Evolutionary conservation across 2,113 vertebrate genomes (phyloP).

Genomic region (Euleptes europaea): DNA sequence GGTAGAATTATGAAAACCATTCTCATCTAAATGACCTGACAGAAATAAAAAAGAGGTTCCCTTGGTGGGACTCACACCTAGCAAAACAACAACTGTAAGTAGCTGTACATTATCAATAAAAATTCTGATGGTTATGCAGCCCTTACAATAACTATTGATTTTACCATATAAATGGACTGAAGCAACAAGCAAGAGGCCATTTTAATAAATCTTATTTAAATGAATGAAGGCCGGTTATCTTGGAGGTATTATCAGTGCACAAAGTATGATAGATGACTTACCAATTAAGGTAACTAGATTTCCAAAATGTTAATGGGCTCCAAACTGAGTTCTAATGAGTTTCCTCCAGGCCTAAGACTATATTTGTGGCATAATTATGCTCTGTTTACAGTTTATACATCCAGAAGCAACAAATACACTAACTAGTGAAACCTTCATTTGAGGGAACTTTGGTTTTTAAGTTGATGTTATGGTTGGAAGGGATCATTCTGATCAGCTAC

Average conservation of each 20-base stretch:
- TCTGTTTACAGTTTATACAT: constrained; percentile 48
- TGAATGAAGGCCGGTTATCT: constrained; percentile 61
- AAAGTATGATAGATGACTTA: constrained; percentile 65
- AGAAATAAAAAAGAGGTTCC: not conserved
- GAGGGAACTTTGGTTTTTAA: not conserved
- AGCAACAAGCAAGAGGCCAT: constrained; percentile 44
- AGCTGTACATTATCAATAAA: constrained; percentile 43
- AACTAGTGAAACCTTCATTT: not conserved
- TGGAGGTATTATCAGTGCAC: constrained; percentile 48
- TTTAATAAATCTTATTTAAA: constrained; percentile 61
- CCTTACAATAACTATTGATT: constrained; percentile 47
- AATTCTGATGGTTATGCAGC: constrained; percentile 22
- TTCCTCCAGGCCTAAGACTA: constrained; percentile 56
- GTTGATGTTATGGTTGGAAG: not conserved
- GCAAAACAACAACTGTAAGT: constrained; percentile 9
- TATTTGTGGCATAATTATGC: constrained; percentile 65
- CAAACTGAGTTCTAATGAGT: constrained; percentile 58
- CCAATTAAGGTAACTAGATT: constrained; percentile 63
- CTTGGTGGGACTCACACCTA: not conserved
- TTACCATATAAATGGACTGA: constrained; percentile 45
- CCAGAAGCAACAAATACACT: not conserved
- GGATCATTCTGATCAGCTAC: not conserved
- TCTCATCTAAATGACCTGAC: not conserved
- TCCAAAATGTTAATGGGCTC: constrained; percentile 52
- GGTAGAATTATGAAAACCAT: constrained; percentile 25